Evolutionary conservation across 2,888 invertebrate genomes (phyloP), one percentile per base, ranked within the genome.

Genomic region (Phortica magna): DNA sequence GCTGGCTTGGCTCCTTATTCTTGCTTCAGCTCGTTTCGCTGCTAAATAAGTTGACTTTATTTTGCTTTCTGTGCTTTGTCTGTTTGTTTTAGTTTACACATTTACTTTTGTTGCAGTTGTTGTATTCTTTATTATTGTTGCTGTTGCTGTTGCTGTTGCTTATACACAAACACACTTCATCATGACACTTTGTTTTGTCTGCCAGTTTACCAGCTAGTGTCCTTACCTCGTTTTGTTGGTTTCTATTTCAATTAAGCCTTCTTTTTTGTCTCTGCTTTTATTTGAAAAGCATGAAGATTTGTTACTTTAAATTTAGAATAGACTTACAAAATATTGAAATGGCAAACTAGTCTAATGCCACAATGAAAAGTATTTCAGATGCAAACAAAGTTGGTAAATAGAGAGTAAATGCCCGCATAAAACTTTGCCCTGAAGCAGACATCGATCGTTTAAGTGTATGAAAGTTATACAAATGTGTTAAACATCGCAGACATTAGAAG

Each of bases 101-200:
- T 57, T 42, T 70, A 59, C 76, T 76, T 65, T 73, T 64, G 61
- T 42, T 70, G 70, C 61, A 14, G 43, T 68, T 68, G 59, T 42
- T 57, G 65, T 57, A 59, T 41, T 68, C 42, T 48, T 43, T 67
- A 55, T 39, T 68, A 55, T 5, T 31, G 39, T 72, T 73, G 73
- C 39, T 67, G 67, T 75, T 79, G 55, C 64, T 76, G 64, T 71
- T 65, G 43, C 19, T 61, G 22, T 77, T 77, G 67, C 78, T 79
- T 68, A 53, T 53, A 53, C 74, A 64, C 74, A 64, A 22, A 22
- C 64, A 12, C 65, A 74, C 75, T 74, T 74, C 80, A 76, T 78
- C 53, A 80, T 73, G 77, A 57, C 78, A 80, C 78, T 80, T 76
- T 22, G 22, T 22, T 22, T 19, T 61, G 22, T 61, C 61, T 61